Base-by-base conservation (phyloP, 2,113 vertebrate species). In the Salvelinus sp. region DNA sequence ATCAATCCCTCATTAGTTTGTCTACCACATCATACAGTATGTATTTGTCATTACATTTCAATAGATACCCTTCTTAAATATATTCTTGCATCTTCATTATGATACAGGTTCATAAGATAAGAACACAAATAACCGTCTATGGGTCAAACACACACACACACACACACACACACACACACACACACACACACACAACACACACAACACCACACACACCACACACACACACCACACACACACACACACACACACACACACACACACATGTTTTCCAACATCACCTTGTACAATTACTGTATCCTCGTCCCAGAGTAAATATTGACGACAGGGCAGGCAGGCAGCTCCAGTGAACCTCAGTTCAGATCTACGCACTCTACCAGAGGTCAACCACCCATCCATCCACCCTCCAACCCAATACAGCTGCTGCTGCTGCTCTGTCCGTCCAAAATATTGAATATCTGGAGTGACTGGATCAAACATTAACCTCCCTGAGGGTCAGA, bases 251-350 rank as follows among this genome's bases (percentile, higher is more conserved):
- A 60, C 16, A 60, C 3, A 20, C n/a, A 60, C 4, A 54, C 23
- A 57, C 2, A 14, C 0, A 16, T 50, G 48, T 50, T 50, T 38
- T 50, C 48, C 3, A 54, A 54, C 48, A 54, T 54, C 16, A 13
- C 14, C 48, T 54, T 54, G 85, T 80, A 47, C 57, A 79, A 67
- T 82, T 72, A 72, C 25, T 14, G 20, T 30, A n/a, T 82, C 85
- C 77, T 79, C 75, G 81, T 88, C 74, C 89, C 76, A 77, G 68
- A 78, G 86, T 93, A 88, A 94, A 94, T 92, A 92, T 93, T 94
- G 90, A 94, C 91, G 9, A 44, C 38, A 44, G 2, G 38, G 38
- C 38, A 44, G 38, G 38, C 38, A 44, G 38, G 14, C 69, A 74
- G 83, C 88, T 89, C 82, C 85, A 54, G 84, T 89, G 87, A 87